Conservation (phyloP, 2,797 vertebrate species). For the Oreochromis mossambicus region DNA sequence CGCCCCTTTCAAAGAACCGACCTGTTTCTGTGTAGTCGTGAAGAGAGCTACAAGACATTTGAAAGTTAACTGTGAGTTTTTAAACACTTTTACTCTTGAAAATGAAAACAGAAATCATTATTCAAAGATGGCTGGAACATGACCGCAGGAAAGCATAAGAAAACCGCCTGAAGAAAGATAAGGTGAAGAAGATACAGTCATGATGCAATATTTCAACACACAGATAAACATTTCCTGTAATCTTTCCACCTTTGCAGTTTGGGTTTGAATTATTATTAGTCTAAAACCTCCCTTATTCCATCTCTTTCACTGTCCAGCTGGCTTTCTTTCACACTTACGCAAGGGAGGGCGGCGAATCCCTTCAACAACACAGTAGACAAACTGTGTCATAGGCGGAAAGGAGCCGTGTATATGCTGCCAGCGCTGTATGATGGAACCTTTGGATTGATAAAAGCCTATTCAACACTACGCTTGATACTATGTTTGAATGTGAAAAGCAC, state of each 20-base stretch:
- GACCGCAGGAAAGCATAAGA: neutral
- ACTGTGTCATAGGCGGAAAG: slow-evolving; percentile 9
- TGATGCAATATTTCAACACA: neutral
- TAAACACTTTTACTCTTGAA: neutral
- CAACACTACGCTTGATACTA: neutral
- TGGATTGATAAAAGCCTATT: neutral
- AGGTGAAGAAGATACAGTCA: neutral
- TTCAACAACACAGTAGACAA: slow-evolving; percentile 35
- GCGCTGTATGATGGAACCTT: neutral
- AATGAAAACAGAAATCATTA: neutral
- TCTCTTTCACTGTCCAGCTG: slow-evolving; percentile 58
- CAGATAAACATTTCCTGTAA: neutral
- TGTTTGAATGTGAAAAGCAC: neutral
- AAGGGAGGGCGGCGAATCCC: slow-evolving; percentile 23
- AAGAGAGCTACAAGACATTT: neutral
- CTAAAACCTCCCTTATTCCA: neutral
- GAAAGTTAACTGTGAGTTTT: neutral
- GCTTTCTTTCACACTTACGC: slow-evolving; percentile 52
- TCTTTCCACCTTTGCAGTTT: neutral
- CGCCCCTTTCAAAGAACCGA: fast-evolving
- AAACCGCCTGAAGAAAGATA: neutral
- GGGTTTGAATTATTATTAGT: neutral
- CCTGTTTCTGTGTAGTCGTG: neutral
- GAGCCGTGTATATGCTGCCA: neutral
- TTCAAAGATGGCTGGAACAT: neutral